A percentile compares a stretch with the other conserved stretches of the same genome.
These are phyloP conservation scores for Lithophane ornitopus DNA, from an alignment of 2,888 invertebrate species.

Conservation along the genomic window DNA sequence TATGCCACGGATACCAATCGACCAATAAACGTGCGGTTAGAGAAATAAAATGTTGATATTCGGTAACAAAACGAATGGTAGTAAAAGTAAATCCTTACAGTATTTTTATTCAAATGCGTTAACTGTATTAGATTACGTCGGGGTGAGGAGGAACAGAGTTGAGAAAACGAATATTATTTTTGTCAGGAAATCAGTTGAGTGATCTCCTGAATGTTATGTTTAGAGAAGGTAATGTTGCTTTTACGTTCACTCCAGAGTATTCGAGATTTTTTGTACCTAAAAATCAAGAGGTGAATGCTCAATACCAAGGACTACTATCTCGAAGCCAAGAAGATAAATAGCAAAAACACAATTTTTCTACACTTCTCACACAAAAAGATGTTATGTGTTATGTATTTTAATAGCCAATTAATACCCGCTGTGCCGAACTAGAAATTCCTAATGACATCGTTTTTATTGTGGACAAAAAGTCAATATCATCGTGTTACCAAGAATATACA, in stretches of 20 bases:
- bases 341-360: constrained; percentile 25
- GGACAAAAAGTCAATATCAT: constrained; percentile 39
- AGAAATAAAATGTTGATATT: constrained; percentile 61
- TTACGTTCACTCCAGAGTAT: neutral
- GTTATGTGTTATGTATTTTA: constrained; percentile 57
- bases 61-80: constrained; percentile 40
- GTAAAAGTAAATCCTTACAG: constrained; percentile 46
- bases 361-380: constrained; percentile 21
- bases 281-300: constrained; percentile 14
- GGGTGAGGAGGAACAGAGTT: neutral
- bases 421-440: constrained; percentile 42
- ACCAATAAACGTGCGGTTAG: constrained; percentile 70
- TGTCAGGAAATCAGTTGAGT: neutral
- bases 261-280: neutral
- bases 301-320: constrained; percentile 28
- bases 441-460: constrained; percentile 53
- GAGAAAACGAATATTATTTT: neutral
- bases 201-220: neutral
- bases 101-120: constrained; percentile 31
- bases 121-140: constrained; percentile 1
- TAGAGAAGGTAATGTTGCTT: neutral
- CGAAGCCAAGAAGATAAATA: constrained; percentile 17
- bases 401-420: constrained; percentile 64
- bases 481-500: constrained; percentile 15
- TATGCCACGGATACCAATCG: constrained; percentile 75